Conservation (phyloP, 1,140 invertebrate genomes). For the Meloidogyne floridensis region DNA sequence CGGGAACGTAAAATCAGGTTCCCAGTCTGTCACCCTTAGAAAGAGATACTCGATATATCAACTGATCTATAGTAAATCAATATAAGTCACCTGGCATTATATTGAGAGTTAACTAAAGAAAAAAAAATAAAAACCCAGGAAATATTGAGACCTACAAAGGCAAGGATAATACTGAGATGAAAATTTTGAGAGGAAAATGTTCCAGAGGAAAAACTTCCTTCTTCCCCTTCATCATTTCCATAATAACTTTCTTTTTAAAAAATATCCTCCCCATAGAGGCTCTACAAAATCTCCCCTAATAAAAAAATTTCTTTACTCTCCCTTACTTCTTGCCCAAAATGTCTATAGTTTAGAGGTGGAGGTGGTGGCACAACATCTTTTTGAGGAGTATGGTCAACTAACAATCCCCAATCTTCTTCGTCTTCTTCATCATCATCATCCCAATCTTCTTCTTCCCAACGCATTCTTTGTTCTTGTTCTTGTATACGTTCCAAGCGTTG, state of each 20-base stretch:
- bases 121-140: too few species aligned
- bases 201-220: not conserved
- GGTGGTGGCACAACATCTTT: slow-evolving; percentile 30
- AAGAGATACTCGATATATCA: too few species aligned
- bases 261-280: too few species aligned
- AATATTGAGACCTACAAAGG: too few species aligned
- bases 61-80: too few species aligned
- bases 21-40: too few species aligned
- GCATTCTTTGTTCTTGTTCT: slow-evolving; percentile 27
- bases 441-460: slow-evolving; percentile 37
- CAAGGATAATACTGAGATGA: not conserved
- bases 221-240: too few species aligned
- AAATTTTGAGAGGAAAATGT: not conserved
- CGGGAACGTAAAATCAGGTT: too few species aligned
- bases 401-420: slow-evolving; percentile 6
- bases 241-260: too few species aligned
- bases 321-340: slow-evolving; percentile 54
- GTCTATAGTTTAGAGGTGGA: slow-evolving; percentile 37
- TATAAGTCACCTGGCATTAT: too few species aligned
- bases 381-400: slow-evolving; percentile 20
- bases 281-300: too few species aligned
- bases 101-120: too few species aligned
- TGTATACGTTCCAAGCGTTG: slow-evolving; percentile 25
- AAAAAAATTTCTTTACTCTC: not conserved
- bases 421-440: slow-evolving; percentile 51